phyloP scores from a whole-genome alignment of 2,888 invertebrate species.

The Acrobasis repandana region DNA sequence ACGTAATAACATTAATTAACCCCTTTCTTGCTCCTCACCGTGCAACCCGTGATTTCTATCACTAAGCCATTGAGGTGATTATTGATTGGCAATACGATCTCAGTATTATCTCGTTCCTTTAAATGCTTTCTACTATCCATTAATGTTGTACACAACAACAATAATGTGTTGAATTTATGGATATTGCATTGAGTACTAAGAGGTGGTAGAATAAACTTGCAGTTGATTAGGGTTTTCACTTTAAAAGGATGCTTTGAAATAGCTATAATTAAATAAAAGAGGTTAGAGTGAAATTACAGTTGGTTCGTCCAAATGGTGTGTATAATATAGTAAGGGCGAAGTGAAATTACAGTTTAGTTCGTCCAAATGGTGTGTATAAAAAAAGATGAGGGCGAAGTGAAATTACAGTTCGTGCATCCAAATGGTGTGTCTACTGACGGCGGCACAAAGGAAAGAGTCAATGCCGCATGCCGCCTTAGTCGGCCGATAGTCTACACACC shows the following conservation, averaged over 20 bases:
- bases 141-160: conserved; percentile 38
- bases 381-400: no score
- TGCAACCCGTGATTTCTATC: neutral
- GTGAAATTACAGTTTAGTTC: no score
- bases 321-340: no score
- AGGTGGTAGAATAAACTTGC: conserved; percentile 24
- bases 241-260: conserved; percentile 7
- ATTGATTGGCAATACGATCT: conserved; percentile 17
- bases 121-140: conserved; percentile 49
- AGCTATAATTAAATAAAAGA: no score
- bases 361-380: no score
- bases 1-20: neutral
- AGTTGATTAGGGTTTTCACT: conserved; percentile 19
- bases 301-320: no score
- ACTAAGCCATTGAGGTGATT: conserved; percentile 16
- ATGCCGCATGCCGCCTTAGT: no score
- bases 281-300: no score
- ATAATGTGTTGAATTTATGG: conserved; percentile 48
- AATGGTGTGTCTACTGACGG: no score
- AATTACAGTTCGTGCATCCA: no score
- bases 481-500: no score
- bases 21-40: neutral
- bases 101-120: conserved; percentile 31
- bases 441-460: no score
- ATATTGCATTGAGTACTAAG: conserved; percentile 40